Evolutionary conservation across 2,888 invertebrate genomes (phyloP).

Genomic region (Rhogogaster chlorosoma): DNA sequence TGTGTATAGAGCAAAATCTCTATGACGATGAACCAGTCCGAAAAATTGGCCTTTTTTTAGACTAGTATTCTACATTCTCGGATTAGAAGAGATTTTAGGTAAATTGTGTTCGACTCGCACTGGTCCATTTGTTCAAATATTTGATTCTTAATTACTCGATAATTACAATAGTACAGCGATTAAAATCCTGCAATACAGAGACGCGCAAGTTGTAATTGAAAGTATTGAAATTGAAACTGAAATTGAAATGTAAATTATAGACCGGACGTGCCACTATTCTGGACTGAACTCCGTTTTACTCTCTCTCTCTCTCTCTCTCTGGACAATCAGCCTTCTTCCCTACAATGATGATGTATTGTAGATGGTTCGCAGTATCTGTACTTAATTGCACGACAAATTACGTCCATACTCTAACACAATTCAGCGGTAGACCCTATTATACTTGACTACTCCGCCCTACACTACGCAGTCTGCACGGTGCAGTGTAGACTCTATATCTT

Average conservation of each 20-base stretch:
- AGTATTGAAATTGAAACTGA: conserved; percentile 36
- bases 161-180: not conserved
- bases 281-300: not conserved
- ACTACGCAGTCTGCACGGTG: not conserved
- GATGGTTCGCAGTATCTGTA: conserved; percentile 43
- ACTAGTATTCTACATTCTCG: not conserved
- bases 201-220: not conserved
- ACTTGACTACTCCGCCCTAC: not conserved
- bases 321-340: conserved; percentile 1
- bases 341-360: conserved; percentile 49
- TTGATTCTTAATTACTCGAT: not conserved
- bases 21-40: not conserved
- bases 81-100: not conserved
- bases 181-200: not conserved
- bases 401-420: conserved; percentile 14
- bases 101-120: not conserved
- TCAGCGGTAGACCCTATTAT: not conserved
- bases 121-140: not conserved
- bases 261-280: conserved; percentile 25
- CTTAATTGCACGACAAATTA: conserved; percentile 51
- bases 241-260: conserved; percentile 46
- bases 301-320: not conserved
- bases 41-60: not conserved
- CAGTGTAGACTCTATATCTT: not conserved
- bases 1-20: not conserved